Conservation (phyloP, 2,888 invertebrate species). For the Esperia sulphurella region DNA sequence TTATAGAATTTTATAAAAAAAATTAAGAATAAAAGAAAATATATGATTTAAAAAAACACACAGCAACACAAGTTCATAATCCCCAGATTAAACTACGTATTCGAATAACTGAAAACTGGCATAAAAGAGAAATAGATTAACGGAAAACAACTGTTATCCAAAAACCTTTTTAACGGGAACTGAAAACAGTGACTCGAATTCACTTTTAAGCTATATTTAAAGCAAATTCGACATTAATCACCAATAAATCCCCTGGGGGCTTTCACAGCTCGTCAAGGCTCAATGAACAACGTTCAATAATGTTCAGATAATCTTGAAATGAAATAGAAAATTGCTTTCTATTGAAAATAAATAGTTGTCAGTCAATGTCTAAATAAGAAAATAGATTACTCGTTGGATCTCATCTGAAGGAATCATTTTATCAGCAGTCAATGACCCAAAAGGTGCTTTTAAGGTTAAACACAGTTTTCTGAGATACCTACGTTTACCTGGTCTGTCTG, state of each 20-base stretch:
- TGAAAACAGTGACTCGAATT: slow-evolving; percentile 6
- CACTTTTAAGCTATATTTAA: slow-evolving; percentile 28
- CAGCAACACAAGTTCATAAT: too few relatives aligned
- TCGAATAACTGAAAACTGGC: background rate
- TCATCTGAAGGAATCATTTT: background rate
- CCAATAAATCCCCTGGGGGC: slow-evolving; percentile 31
- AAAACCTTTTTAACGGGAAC: background rate
- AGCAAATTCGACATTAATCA: slow-evolving; percentile 37
- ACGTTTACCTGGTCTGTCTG: too few relatives aligned
- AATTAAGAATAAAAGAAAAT: too few relatives aligned
- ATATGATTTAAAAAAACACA: too few relatives aligned
- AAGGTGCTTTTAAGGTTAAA: too few relatives aligned
- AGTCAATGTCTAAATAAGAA: background rate
- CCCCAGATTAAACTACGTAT: too few relatives aligned
- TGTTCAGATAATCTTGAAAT: slow-evolving; percentile 4
- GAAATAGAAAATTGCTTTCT: slow-evolving; percentile 14
- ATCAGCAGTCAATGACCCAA: too few relatives aligned
- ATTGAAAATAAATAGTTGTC: slow-evolving; percentile 8
- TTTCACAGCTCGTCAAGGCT: slow-evolving; percentile 32
- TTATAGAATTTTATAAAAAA: too few relatives aligned
- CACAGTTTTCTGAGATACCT: too few relatives aligned
- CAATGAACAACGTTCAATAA: slow-evolving; percentile 25
- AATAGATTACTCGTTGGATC: slow-evolving; percentile 1
- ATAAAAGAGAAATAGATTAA: background rate
- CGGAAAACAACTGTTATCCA: too few relatives aligned